Percentiles rank a stretch among this genome's conserved stretches.
Conservation (phyloP, 2,113 vertebrate genomes). For the Colaptes auratus region DNA sequence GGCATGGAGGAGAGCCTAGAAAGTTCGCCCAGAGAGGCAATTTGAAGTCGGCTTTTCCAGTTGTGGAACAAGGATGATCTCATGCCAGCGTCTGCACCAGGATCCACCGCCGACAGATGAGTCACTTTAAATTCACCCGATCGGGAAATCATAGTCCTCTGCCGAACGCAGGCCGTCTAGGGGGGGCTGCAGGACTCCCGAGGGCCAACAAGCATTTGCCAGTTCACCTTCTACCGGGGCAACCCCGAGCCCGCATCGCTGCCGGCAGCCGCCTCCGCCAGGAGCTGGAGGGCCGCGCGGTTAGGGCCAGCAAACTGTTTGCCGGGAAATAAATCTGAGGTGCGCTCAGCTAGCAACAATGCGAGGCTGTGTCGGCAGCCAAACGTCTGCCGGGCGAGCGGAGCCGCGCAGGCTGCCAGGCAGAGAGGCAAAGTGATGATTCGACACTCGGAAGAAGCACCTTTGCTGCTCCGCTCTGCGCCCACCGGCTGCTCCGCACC, state of each 20-base stretch:
- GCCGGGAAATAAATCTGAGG: constrained; percentile 1
- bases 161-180: neutral
- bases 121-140: neutral
- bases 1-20: neutral
- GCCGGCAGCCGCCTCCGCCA: neutral
- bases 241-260: neutral
- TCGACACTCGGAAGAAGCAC: neutral
- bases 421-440: neutral
- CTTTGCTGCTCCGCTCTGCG: neutral
- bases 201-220: neutral
- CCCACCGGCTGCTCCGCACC: neutral
- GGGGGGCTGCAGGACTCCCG: neutral
- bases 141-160: neutral
- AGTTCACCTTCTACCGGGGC: neutral
- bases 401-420: neutral
- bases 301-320: neutral
- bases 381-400: neutral
- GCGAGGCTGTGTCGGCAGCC: neutral
- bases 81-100: neutral
- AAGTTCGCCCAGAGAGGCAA: neutral
- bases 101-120: neutral
- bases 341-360: constrained; percentile 19
- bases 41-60: neutral
- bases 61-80: constrained; percentile 42
- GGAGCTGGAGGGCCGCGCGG: neutral